phyloP scores from a whole-genome alignment of 2,888 invertebrate species.

The Bimastos eiseni region DNA sequence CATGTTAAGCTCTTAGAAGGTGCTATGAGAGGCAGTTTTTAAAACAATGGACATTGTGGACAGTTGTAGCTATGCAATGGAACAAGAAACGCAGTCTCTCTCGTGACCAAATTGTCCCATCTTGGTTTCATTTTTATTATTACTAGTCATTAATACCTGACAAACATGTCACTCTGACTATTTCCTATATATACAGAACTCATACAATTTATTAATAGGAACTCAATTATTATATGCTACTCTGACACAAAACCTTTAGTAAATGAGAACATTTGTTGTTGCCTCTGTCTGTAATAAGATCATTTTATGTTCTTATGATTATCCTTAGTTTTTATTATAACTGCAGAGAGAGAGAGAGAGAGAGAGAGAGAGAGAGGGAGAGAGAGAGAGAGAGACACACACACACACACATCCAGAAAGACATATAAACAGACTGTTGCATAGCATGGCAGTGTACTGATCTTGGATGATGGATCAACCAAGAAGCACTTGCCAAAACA shows the following conservation, averaged over 20 bases:
- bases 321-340: not conserved
- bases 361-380: too few relatives aligned
- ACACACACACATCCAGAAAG: not conserved
- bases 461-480: not conserved
- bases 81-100: not conserved
- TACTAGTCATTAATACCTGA: not conserved
- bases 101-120: not conserved
- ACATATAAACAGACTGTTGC: not conserved
- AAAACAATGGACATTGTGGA: not conserved
- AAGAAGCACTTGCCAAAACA: conserved; percentile 13
- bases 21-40: not conserved
- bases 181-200: not conserved
- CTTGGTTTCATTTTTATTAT: conserved; percentile 13
- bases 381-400: too few relatives aligned
- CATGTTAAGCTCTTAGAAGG: not conserved
- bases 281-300: not conserved
- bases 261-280: not conserved
- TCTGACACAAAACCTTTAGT: not conserved
- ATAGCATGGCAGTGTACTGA: conserved; percentile 2
- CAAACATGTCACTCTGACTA: not conserved
- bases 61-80: not conserved
- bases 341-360: too few relatives aligned
- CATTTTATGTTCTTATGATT: not conserved
- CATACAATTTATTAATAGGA: not conserved
- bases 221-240: not conserved